Percentiles rank a stretch among this genome's conserved stretches.
phyloP scores from a whole-genome alignment of 2,888 invertebrate genomes.

The Melinaea marsaeus region DNA sequence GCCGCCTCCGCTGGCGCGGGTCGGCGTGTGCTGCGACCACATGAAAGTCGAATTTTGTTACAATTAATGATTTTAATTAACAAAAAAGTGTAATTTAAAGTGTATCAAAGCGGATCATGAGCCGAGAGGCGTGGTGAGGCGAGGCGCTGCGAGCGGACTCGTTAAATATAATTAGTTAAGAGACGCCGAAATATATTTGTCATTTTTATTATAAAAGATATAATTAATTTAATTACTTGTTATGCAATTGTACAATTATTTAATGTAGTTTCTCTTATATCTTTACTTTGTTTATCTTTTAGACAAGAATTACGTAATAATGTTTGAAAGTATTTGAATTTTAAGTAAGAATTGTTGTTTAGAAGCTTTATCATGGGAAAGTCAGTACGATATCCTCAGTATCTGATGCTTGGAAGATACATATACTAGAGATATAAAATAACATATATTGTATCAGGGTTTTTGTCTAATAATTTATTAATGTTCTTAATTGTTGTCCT shows the following conservation, averaged over 20 bases:
- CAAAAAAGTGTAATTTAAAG: constrained; percentile 47
- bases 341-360: too few relatives aligned
- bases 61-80: constrained; percentile 69
- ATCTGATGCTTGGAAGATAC: too few relatives aligned
- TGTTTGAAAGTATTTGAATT: too few relatives aligned
- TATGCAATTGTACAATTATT: not conserved
- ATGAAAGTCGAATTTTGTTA: constrained; percentile 56
- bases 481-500: too few relatives aligned
- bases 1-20: constrained; percentile 13
- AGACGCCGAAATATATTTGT: constrained; percentile 11
- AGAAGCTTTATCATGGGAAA: too few relatives aligned
- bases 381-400: too few relatives aligned
- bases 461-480: too few relatives aligned
- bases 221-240: not conserved
- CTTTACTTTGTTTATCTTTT: too few relatives aligned
- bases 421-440: too few relatives aligned
- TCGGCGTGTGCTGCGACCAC: constrained; percentile 26
- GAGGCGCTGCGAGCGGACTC: constrained; percentile 28
- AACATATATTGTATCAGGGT: too few relatives aligned
- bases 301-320: not conserved
- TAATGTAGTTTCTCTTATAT: too few relatives aligned
- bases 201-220: constrained; percentile 5
- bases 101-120: constrained; percentile 56
- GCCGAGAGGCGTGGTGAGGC: constrained; percentile 40
- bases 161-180: constrained; percentile 12